Base-by-base conservation (phyloP, 2,888 invertebrate genomes). In the Exocentrus adspersus region DNA sequence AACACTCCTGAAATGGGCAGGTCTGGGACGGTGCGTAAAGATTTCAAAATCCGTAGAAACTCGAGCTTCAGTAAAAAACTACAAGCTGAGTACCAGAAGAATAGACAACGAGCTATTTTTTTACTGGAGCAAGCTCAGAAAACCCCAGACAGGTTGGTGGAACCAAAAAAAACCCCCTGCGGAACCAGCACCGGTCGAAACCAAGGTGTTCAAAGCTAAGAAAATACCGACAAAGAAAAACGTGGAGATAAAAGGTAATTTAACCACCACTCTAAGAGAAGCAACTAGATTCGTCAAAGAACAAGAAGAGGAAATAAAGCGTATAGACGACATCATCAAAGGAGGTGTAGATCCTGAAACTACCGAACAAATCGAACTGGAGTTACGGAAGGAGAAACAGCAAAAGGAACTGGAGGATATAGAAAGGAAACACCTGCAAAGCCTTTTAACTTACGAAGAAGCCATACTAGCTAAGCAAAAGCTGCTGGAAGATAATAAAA, bases 391-490 rank as follows among this genome's bases (percentile, higher is more conserved):
- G 75, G 81, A 84, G 71, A 81, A 77, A 51, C 84, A 86, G 77
- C 83, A 83, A 73, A 82, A 85, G 73, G 78, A 85, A 52, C 68
- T 87, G 24, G 80, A 85, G 60, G 84, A 86, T 43, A 86, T 88
- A 65, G 86, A 88, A 81, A 84, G 79, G 69, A 88, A 88, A 77
- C 88, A 88, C 79, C 76, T 88, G 41, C 78, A 85, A 73, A 88
- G 87, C 1, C 83, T 86, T 72, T 81, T 88, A 59, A 86, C 87
- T 7, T 82, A 85, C 52, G 88, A 89, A 80, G 87, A 88, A 77
- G 87, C 88, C 5, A 78, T 86, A 17, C 74, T 88, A 50, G 86
- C 88, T 0, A 88, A 86, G 77, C 82, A 84, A 67, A 85, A 84
- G 68, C 57, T 85, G 0, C 54, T 81, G 9, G 83, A 85, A 62